A percentile compares a stretch with the other conserved stretches of the same genome.
These are phyloP conservation scores for Syrmaticus mikado DNA, from an alignment of 2,113 vertebrate species.

Conservation along the genomic window DNA sequence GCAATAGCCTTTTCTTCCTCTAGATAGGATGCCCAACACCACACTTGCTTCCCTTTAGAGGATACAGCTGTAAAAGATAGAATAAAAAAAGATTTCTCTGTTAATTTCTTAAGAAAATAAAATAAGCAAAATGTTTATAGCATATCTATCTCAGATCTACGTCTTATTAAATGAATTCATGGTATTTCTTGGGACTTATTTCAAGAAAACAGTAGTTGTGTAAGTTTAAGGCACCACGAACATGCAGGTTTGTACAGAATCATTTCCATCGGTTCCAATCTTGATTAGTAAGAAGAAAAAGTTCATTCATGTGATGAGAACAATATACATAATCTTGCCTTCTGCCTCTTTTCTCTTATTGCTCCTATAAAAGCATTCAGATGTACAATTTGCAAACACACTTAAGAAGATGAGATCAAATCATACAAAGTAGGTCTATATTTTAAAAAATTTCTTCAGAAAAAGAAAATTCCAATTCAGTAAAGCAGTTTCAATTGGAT, in stretches of 20 bases:
- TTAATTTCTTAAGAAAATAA: not conserved
- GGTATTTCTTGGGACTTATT: not conserved
- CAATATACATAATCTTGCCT: not conserved
- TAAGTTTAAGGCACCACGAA: not conserved
- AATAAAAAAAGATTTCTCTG: not conserved
- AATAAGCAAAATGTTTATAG: not conserved
- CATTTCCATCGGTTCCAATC: not conserved
- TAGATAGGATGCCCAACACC: slow-evolving; percentile 96
- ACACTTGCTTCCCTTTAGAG: slow-evolving; percentile 89
- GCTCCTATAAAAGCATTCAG: not conserved
- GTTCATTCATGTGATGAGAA: not conserved
- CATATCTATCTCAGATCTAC: not conserved
- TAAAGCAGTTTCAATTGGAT: not conserved
- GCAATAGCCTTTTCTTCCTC: slow-evolving; percentile 92
- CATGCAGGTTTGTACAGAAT: not conserved
- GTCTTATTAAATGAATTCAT: not conserved
- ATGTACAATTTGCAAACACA: not conserved
- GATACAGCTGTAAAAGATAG: slow-evolving; percentile 73
- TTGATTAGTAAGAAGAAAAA: not conserved
- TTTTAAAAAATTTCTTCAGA: not conserved
- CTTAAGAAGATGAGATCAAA: not conserved
- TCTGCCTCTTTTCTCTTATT: rapidly evolving
- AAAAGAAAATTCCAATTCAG: not conserved
- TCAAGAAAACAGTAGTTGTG: not conserved
- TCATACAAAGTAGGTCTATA: not conserved